Evolutionary conservation across 1,140 invertebrate species (phyloP), one percentile per base, ranked within the genome.

Genomic region (Chlorops oryzae): DNA sequence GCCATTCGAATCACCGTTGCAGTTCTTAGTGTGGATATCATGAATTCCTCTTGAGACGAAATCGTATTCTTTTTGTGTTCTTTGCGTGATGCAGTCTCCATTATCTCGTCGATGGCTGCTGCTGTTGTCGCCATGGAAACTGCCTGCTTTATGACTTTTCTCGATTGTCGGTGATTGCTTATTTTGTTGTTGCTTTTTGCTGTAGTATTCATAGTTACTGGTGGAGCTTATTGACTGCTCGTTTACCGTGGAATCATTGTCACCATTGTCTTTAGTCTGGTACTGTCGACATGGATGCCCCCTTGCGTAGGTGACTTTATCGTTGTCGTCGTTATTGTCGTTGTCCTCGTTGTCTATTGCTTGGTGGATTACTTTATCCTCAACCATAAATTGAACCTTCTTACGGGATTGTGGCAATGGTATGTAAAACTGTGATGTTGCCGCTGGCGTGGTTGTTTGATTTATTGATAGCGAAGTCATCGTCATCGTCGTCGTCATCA

Each of bases 361-460:
- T n/a, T n/a, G n/a, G n/a, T 45, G 53, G 38, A 61, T 58, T 54
- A 63, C 57, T 69, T 79, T 77, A 55, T 75, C 79, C 72, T 80
- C 78, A 44, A 79, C 78, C 54, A 78, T 69, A 74, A 80, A 80
- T 64, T 80, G 78, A 45, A 80, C 79, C 59, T 79, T 75, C 71
- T 80, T 80, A 60, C 78, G 62, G 17, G 70, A 39, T 2, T 50
- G 50, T 32, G 81, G 81, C 56, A 81, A 77, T 7, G 81, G 81
- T 53, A 84, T 70, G 64, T 84, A 84, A 76, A 84, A 84, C 58
- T 80, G 77, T 52, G 81, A 79, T 55, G 77, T 75, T 62, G 76
- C 76, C 62, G 65, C 59, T 10, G 62, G 56, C 50, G 64, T 64
- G 12, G 48, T 24, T 27, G 21, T 40, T 40, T 7, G 17, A 9